Evolutionary conservation across 1,140 invertebrate species (phyloP), one percentile per base, ranked within the genome.

Genomic region (Drosophila ficusphila): DNA sequence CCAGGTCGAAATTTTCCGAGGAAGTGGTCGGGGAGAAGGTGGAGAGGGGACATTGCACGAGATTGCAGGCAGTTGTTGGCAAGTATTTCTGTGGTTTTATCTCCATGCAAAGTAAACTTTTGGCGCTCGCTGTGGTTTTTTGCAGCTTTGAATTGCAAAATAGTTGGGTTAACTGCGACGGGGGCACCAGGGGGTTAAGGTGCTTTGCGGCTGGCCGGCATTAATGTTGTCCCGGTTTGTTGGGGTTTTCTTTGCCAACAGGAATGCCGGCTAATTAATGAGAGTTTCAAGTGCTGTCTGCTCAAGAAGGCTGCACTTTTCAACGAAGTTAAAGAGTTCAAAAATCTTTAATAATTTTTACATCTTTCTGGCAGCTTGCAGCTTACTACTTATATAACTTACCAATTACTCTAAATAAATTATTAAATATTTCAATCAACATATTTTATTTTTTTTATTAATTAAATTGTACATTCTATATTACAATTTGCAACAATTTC

Each of bases 41-140:
- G 16, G 23, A 4, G 19, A 34, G 31, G 8, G 6, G 16, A 33
- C 33, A 33, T n/a, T n/a, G 16, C 27, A n/a, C n/a, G n/a, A 33
- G 27, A 60, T 49, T 18, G 62, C 42, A 51, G 44, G 54, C 74
- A 53, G 42, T 46, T 79, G 71, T 79, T 85, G 81, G 52, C 79
- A 85, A 86, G 81, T 73, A 81, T 88, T 81, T 70, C 53, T 81
- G 79, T 65, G 76, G 81, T 68, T 81, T 88, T 88, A 88, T 86
- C 79, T 85, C 67, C 70, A 86, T 81, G 81, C 81, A 77, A 88
- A 85, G 76, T 64, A 79, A 86, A 77, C 68, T 86, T 86, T 86
- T 85, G 49, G 71, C 72, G 44, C 57, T 39, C 44, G 52, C 52
- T 76, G 67, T 58, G 77, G 81, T 65, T 71, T 72, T 27, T 85